These are phyloP conservation scores for Furnarius figulus DNA, from an alignment of 2,113 vertebrate genomes.

Conservation along the genomic window DNA sequence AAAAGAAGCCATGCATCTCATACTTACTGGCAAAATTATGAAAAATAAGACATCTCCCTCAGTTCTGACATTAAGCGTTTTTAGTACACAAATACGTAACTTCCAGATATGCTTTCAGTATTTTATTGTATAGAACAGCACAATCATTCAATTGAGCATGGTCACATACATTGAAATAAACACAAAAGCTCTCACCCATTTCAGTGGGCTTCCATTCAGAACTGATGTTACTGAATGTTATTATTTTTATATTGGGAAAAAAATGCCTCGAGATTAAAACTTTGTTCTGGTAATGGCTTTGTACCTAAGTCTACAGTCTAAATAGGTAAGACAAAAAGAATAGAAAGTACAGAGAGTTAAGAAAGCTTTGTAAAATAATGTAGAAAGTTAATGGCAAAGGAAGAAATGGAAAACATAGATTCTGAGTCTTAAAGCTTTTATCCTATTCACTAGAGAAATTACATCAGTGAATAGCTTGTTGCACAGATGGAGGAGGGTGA, in stretches of 20 bases:
- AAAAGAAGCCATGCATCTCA: background rate
- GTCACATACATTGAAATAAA: background rate
- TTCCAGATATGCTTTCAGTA: background rate
- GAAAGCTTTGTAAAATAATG: background rate
- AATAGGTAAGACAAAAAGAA: background rate
- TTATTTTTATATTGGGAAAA: background rate
- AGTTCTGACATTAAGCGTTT: background rate
- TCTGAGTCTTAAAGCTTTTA: background rate
- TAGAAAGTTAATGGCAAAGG: background rate
- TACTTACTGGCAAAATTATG: background rate
- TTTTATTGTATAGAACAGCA: background rate
- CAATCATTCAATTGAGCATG: background rate
- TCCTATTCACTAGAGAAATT: background rate
- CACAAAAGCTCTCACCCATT: background rate
- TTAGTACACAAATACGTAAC: background rate
- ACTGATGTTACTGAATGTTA: background rate
- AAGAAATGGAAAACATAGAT: background rate
- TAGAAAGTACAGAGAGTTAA: background rate
- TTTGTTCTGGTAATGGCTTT: background rate
- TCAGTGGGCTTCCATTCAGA: background rate
- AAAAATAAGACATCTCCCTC: background rate
- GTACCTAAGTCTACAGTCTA: background rate
- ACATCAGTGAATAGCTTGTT: background rate
- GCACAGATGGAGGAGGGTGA: background rate
- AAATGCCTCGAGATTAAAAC: background rate